Percentiles rank a stretch among this genome's conserved stretches.
Conservation (phyloP, 53 echinoderm and acorn worm genomes). For the Paracentrotus lividus region DNA sequence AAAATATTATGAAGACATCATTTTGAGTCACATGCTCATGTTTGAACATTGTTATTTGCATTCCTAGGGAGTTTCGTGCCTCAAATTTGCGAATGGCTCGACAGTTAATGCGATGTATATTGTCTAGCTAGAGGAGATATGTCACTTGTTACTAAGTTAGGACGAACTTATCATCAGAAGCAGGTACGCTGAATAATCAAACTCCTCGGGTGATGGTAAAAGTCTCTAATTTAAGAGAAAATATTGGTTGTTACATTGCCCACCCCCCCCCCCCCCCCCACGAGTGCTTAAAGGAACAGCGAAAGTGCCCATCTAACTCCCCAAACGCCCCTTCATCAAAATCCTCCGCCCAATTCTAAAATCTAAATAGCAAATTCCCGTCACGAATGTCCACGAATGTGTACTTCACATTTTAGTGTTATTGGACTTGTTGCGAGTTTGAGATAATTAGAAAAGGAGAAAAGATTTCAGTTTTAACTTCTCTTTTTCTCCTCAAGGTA, state of each 20-base stretch:
- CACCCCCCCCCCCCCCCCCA: background rate
- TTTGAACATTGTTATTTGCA: background rate
- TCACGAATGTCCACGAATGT: no score
- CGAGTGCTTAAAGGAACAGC: background rate
- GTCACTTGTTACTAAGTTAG: background rate
- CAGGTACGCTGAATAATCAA: slow-evolving; percentile 8
- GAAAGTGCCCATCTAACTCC: background rate
- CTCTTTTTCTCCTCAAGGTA: no score
- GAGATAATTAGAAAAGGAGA: no score
- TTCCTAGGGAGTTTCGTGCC: background rate
- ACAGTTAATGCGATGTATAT: slow-evolving; percentile 14
- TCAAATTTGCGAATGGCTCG: background rate
- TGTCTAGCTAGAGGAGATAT: background rate
- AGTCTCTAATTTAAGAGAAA: background rate
- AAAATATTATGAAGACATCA: no score
- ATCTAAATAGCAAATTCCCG: no score
- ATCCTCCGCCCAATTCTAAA: background rate
- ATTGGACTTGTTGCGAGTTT: background rate
- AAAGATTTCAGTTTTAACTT: no score
- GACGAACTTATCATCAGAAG: background rate
- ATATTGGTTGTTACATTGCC: no score
- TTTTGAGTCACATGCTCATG: no score
- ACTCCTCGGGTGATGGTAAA: background rate
- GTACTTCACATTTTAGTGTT: background rate
- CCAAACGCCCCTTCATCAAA: background rate